Base-by-base conservation (phyloP, 1,140 invertebrate species). In the Myzus persicae region DNA sequence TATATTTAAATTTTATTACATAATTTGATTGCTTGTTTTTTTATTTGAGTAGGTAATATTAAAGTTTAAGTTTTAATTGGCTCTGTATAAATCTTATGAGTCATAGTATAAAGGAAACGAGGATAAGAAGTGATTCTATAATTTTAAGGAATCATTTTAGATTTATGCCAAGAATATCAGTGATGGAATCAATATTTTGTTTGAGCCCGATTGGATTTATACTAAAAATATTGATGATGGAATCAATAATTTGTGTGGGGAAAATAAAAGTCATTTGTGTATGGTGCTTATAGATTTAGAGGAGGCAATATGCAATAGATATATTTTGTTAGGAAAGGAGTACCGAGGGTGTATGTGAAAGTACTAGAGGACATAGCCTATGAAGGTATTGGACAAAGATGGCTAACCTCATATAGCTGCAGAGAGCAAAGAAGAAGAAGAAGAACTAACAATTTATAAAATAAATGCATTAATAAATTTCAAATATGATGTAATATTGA, bases 1-100 rank as follows among this genome's bases (percentile, higher is more conserved):
- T 54, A 93, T n/a, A 38, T 91, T 93, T 46, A 85, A 1, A 89
- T 48, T 87, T 51, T 48, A 48, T 42, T 26, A 42, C 42, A 26
- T 88, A 31, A 31, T 76, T 76, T 18, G 5, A 38, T 42, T 84
- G 24, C 24, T 40, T 40, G 9, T 42, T 84, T 84, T n/a, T 84
- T 11, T 2, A 84, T 40, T 76, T 76, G 14, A 76, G 36, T n/a
- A n/a, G n/a, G n/a, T 8, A n/a, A 76, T 76, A n/a, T 76, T 76
- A 76, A 18, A 76, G 20, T 76, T 5, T n/a, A 76, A 76, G 11
- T n/a, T n/a, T 67, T 18, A 18, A 76, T 36, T 36, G n/a, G 20
- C 18, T 18, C 4, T 76, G 11, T n/a, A n/a, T 67, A n/a, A 14
- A 82, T 18, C 31, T 18, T 67, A 67, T 5, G 31, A 59, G 59